Evolutionary conservation across 2,797 vertebrate species (phyloP).

Genomic region (Sebastes cheni): DNA sequence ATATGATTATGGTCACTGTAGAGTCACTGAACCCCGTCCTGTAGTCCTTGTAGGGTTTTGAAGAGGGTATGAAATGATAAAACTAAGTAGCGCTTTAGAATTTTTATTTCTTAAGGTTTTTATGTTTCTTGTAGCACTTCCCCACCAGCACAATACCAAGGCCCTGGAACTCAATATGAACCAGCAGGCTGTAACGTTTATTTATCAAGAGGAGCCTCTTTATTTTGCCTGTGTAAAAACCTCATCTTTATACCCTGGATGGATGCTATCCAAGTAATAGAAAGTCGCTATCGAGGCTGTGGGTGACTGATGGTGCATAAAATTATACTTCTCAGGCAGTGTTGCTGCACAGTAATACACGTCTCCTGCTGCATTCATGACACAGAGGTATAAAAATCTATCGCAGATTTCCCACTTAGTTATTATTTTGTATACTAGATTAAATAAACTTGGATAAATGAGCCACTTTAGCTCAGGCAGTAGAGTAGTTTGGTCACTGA

Average conservation of each 20-base stretch:
- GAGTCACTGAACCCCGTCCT: background rate
- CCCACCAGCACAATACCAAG: background rate
- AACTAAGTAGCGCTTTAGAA: background rate
- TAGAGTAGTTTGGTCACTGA: background rate
- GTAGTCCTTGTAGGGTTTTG: background rate
- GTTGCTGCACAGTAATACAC: background rate
- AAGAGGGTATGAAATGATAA: background rate
- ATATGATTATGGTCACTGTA: background rate
- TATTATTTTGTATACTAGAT: background rate
- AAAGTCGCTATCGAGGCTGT: background rate
- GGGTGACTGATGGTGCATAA: conserved; percentile 12
- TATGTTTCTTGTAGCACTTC: background rate
- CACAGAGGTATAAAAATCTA: background rate
- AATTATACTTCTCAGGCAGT: conserved; percentile 7
- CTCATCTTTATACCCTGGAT: background rate
- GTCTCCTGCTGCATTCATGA: background rate
- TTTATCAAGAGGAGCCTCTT: conserved; percentile 24
- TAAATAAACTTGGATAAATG: background rate
- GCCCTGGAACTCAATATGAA: conserved; percentile 8
- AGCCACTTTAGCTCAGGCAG: background rate
- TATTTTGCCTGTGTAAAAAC: background rate
- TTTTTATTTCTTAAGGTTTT: background rate
- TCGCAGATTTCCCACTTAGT: background rate
- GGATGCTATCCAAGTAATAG: conserved; percentile 20
- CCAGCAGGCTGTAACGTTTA: conserved; percentile 14